A percentile compares a stretch with the other conserved stretches of the same genome.
phyloP scores from a whole-genome alignment of 2,797 vertebrate species.

The Pelochelys cantorii region DNA sequence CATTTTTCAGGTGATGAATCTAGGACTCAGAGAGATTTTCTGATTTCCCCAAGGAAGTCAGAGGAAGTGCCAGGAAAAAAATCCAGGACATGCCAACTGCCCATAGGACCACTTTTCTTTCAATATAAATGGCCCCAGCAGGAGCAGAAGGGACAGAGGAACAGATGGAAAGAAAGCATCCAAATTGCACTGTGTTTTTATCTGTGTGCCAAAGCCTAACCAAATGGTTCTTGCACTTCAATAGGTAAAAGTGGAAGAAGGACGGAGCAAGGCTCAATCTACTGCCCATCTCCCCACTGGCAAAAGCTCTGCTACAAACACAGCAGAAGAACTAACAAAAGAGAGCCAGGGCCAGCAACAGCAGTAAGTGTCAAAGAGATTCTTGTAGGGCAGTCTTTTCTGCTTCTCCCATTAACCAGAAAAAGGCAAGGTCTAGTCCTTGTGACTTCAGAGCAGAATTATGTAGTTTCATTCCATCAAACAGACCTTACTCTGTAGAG shows the following conservation, averaged over 20 bases:
- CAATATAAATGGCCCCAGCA: neutral
- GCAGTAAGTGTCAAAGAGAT: neutral
- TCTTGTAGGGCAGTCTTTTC: neutral
- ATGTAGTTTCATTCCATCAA: neutral
- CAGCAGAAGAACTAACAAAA: neutral
- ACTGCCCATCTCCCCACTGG: neutral
- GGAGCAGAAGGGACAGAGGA: neutral
- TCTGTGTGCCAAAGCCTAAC: neutral
- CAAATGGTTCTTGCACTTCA: neutral
- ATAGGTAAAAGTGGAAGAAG: neutral
- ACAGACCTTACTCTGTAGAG: neutral
- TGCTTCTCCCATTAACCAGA: neutral
- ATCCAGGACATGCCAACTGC: neutral
- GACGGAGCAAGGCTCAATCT: neutral
- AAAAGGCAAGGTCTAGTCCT: neutral
- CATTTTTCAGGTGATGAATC: neutral
- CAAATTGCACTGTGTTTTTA: neutral
- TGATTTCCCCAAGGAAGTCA: neutral
- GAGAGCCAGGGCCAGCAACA: neutral
- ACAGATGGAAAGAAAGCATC: neutral
- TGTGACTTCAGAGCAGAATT: neutral
- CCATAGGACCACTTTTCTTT: neutral
- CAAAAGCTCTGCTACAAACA: neutral
- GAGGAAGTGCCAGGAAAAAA: conserved; percentile 6
- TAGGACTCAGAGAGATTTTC: neutral